These are phyloP conservation scores for Dione vanillae DNA, from an alignment of 2,888 invertebrate genomes.

Conservation along the genomic window DNA sequence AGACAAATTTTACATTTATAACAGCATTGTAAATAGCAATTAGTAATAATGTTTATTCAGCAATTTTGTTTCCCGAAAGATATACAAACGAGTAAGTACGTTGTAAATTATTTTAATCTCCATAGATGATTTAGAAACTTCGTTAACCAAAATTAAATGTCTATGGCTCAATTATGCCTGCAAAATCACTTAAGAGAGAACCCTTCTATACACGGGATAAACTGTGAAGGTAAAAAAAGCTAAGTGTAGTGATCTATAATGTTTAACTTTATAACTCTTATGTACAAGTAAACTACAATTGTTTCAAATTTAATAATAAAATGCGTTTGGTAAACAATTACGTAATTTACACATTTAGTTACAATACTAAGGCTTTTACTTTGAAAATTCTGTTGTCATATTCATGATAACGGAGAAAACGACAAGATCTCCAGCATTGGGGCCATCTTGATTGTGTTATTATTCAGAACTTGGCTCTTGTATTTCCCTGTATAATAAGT, in stretches of 20 bases:
- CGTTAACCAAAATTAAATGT: too few species aligned
- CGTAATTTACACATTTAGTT: not conserved
- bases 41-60: conserved; percentile 12
- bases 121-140: too few species aligned
- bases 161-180: too few species aligned
- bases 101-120: too few species aligned
- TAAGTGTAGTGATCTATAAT: too few species aligned
- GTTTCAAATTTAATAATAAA: not conserved
- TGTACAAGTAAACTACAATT: too few species aligned
- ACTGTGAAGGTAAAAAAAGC: too few species aligned
- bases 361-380: not conserved
- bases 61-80: not conserved
- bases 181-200: too few species aligned
- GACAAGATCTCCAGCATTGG: conserved; percentile 21
- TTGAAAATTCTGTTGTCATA: conserved; percentile 13
- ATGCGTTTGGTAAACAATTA: too few species aligned
- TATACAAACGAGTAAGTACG: not conserved
- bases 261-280: too few species aligned
- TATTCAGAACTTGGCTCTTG: conserved; percentile 37
- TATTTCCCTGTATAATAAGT: conserved; percentile 37
- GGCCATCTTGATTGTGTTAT: conserved; percentile 33
- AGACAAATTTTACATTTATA: not conserved
- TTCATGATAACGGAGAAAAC: conserved; percentile 32
- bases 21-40: not conserved
- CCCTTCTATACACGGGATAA: too few species aligned